These are phyloP conservation scores for Echinarachnius parma DNA, from an alignment of 53 echinoderm and acorn worm species.

Conservation along the genomic window DNA sequence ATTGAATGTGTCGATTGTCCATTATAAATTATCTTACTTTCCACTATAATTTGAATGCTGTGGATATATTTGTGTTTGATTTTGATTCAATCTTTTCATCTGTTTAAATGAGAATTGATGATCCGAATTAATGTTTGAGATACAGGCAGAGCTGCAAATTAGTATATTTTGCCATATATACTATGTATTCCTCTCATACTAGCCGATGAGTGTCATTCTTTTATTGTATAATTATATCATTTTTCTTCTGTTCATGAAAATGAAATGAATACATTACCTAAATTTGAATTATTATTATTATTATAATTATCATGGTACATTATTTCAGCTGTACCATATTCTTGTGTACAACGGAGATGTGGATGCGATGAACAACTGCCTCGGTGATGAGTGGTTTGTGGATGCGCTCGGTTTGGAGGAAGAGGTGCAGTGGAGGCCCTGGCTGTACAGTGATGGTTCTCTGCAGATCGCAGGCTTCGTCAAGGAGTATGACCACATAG, in stretches of 20 bases:
- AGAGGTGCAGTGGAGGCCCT: slow-evolving; percentile 82
- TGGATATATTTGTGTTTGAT: background rate
- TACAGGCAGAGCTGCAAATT: no score
- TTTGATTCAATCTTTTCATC: background rate
- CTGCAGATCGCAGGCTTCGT: slow-evolving; percentile 94
- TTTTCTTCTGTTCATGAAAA: background rate
- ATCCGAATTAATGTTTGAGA: no score
- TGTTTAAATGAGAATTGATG: background rate
- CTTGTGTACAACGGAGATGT: slow-evolving; percentile 91
- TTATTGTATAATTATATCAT: background rate
- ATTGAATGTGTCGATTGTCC: background rate
- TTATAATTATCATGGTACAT: background rate
- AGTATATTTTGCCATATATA: no score
- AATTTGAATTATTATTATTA: background rate
- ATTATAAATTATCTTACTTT: background rate
- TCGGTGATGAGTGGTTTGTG: slow-evolving; percentile 93
- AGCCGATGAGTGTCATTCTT: no score
- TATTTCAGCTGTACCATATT: slow-evolving; percentile 64
- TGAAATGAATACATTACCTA: background rate
- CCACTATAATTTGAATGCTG: background rate
- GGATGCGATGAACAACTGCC: slow-evolving; percentile 72
- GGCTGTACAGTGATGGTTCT: slow-evolving; percentile 71
- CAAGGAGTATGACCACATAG: slow-evolving; percentile 77
- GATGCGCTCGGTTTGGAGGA: slow-evolving; percentile 56
- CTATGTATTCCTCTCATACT: no score